Percentiles rank a stretch among this genome's conserved stretches.
Conservation (phyloP, 2,888 invertebrate species). For the Callyntrura sp. region DNA sequence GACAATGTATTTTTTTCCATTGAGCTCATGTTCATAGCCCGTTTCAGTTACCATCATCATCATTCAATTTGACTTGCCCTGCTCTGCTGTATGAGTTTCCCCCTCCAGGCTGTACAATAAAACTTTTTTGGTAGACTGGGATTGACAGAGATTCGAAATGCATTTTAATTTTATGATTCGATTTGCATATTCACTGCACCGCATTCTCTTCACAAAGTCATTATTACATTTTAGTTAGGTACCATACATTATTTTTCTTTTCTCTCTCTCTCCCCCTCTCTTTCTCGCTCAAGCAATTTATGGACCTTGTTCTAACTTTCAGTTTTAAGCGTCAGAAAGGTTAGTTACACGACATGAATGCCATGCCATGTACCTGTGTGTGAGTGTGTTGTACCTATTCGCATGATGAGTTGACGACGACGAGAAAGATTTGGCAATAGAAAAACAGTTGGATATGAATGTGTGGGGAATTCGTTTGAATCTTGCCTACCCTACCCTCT, state of each 20-base stretch:
- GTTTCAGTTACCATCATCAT: background rate
- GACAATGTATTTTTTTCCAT: constrained; percentile 11
- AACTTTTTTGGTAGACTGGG: constrained; percentile 32
- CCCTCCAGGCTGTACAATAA: constrained; percentile 51
- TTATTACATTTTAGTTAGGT: constrained; percentile 3
- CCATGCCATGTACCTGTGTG: background rate
- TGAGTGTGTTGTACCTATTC: too few species aligned
- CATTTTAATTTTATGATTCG: constrained; percentile 72
- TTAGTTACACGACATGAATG: constrained; percentile 53
- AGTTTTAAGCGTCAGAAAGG: constrained; percentile 50
- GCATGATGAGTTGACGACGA: too few species aligned
- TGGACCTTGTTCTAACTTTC: constrained; percentile 56
- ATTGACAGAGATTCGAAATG: constrained; percentile 71
- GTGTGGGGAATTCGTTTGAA: constrained; percentile 18
- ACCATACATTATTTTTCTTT: background rate
- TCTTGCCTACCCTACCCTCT: background rate
- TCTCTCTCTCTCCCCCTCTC: too few species aligned
- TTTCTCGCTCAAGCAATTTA: background rate
- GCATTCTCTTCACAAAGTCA: constrained; percentile 28
- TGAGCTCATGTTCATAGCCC: background rate
- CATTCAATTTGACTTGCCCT: constrained; percentile 21
- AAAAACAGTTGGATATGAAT: constrained; percentile 11
- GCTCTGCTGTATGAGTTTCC: constrained; percentile 10
- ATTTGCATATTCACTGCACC: constrained; percentile 71
- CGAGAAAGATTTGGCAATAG: constrained; percentile 20